Evolutionary conservation across 2,797 vertebrate species (phyloP).

Genomic region (Manis crassicaudata): DNA sequence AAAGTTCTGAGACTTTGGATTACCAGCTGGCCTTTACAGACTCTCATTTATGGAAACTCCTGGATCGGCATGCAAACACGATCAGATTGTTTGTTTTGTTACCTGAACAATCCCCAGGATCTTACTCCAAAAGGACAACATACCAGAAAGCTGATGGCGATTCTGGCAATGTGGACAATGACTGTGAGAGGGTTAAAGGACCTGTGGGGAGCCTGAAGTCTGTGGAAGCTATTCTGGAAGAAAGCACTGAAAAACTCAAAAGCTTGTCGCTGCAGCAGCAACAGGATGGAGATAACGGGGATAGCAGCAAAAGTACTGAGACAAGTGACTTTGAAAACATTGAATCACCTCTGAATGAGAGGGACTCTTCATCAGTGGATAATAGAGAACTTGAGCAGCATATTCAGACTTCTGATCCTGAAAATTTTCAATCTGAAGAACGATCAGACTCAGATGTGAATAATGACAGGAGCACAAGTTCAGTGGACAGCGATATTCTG

Average conservation of each 20-base stretch:
- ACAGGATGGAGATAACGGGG: conserved; percentile 92
- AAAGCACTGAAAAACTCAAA: conserved; percentile 98
- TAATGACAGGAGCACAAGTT: conserved; percentile 98
- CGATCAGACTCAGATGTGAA: conserved; percentile 98
- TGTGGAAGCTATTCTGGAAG: conserved; percentile 97
- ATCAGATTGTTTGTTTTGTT: conserved; percentile 95
- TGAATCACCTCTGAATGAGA: conserved; percentile 93
- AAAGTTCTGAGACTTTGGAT: conserved; percentile 95
- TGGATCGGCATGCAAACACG: conserved; percentile 98
- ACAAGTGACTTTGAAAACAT: conserved; percentile 97
- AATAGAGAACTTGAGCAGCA: conserved; percentile 95
- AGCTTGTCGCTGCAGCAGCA: conserved; percentile 94
- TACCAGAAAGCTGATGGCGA: conserved; percentile 89
- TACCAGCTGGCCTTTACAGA: conserved; percentile 93
- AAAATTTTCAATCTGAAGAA: conserved; percentile 94
- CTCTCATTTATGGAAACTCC: conserved; percentile 96
- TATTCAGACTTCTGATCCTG: conserved; percentile 91
- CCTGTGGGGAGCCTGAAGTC: conserved; percentile 89
- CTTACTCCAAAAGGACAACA: conserved; percentile 90
- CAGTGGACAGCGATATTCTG: conserved; percentile 98
- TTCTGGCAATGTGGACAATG: conserved; percentile 87
- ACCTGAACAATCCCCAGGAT: conserved; percentile 95
- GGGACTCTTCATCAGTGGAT: conserved; percentile 91
- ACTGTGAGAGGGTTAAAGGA: conserved; percentile 90
- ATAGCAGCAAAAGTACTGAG: conserved; percentile 97